Evolutionary conservation across 1,140 invertebrate genomes (phyloP).

Genomic region (Megathymus violae): DNA sequence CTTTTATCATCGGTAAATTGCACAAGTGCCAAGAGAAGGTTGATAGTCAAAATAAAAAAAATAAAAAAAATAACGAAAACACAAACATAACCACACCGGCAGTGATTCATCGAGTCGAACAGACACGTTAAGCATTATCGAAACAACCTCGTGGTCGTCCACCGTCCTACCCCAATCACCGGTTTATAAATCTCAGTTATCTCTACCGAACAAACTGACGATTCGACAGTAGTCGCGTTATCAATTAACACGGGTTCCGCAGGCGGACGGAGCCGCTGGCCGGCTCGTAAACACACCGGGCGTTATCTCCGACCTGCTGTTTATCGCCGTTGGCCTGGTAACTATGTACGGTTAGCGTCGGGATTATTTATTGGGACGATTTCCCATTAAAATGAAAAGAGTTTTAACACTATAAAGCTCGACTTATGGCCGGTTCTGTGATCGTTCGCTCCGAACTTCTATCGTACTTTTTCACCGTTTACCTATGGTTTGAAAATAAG

Average conservation of each 20-base stretch:
- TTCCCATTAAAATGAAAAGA: slow-evolving; percentile 1
- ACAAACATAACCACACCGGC: too few species aligned
- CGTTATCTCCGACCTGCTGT: slow-evolving; percentile 22
- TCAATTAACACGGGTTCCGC: slow-evolving; percentile 17
- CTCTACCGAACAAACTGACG: slow-evolving; percentile 20
- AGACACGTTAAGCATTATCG: background rate
- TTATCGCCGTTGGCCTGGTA: slow-evolving; percentile 28
- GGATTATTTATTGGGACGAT: slow-evolving; percentile 22
- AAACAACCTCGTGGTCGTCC: too few species aligned
- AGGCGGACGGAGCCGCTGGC: background rate
- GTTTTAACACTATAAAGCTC: background rate
- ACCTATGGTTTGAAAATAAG: too few species aligned
- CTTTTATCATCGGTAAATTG: too few species aligned
- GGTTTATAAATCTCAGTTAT: slow-evolving; percentile 25
- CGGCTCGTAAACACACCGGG: slow-evolving; percentile 14
- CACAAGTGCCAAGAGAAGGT: too few species aligned
- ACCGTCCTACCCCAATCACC: slow-evolving; percentile 10
- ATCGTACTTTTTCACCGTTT: too few species aligned
- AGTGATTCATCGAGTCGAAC: too few species aligned
- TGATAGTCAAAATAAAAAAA: too few species aligned
- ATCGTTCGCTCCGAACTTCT: too few species aligned
- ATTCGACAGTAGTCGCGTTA: slow-evolving; percentile 24
- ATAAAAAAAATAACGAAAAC: too few species aligned
- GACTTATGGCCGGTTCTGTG: too few species aligned
- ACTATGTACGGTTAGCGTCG: background rate